Evolutionary conservation across 1,140 invertebrate species (phyloP).

Genomic region (Pantala flavescens): DNA sequence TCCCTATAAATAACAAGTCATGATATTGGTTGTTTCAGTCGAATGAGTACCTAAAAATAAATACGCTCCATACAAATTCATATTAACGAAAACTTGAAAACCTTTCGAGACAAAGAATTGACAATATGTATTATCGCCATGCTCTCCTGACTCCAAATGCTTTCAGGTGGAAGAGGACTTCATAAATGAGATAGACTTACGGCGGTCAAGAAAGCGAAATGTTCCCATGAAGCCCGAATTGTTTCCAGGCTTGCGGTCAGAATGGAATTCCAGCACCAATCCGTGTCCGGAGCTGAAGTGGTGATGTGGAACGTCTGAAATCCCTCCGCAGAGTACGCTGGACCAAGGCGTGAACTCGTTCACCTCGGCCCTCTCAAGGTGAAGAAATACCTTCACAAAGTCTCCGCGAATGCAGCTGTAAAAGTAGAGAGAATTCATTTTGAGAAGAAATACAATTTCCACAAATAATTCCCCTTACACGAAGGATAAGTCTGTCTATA

Average conservation of each 20-base stretch:
- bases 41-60: too few species aligned
- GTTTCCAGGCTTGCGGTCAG: slow-evolving; percentile 44
- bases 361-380: slow-evolving; percentile 53
- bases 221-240: slow-evolving; percentile 65
- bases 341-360: slow-evolving; percentile 71
- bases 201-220: slow-evolving; percentile 70
- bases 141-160: too few species aligned
- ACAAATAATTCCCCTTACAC: too few species aligned
- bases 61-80: too few species aligned
- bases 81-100: too few species aligned
- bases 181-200: slow-evolving; percentile 44
- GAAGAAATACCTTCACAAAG: slow-evolving; percentile 70
- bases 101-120: too few species aligned
- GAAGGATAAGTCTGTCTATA: too few species aligned
- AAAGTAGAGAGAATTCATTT: slow-evolving; percentile 29
- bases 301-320: slow-evolving; percentile 57
- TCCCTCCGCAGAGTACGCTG: slow-evolving; percentile 60
- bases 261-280: slow-evolving; percentile 74
- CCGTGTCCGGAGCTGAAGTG: slow-evolving; percentile 69
- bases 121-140: too few species aligned
- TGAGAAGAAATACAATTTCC: neutral
- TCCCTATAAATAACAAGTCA: too few species aligned
- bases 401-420: slow-evolving; percentile 64
- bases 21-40: too few species aligned
- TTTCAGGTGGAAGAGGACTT: too few species aligned